Evolutionary conservation across 2,113 vertebrate genomes (phyloP).

Genomic region (Garra rufa): DNA sequence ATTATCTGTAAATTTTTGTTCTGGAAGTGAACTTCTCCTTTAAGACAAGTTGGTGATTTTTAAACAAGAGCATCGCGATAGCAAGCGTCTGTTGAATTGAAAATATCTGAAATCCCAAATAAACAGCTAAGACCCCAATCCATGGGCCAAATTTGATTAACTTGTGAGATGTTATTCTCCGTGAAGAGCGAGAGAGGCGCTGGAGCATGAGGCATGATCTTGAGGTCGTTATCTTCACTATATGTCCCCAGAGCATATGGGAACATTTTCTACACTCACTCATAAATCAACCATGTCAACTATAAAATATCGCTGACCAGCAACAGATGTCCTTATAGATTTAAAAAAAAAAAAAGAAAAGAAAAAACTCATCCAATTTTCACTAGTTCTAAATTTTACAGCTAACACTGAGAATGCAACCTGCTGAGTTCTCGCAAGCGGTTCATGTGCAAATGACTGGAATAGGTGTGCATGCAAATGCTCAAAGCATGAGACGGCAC

Average conservation of each 20-base stretch:
- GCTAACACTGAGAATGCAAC: neutral
- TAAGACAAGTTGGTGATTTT: neutral
- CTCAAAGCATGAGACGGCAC: neutral
- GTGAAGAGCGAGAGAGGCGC: conserved; percentile 47
- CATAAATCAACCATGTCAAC: conserved; percentile 80
- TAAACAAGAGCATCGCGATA: neutral
- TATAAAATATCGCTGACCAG: conserved; percentile 77
- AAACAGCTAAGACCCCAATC: neutral
- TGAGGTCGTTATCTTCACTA: conserved; percentile 75
- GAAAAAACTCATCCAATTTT: neutral
- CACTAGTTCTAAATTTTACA: neutral
- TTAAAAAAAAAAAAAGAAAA: neutral
- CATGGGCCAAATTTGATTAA: neutral
- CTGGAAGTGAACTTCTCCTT: too few relatives aligned
- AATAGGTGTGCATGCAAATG: neutral
- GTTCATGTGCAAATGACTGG: neutral
- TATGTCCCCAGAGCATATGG: conserved; percentile 77
- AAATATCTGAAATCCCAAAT: neutral
- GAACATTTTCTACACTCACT: conserved; percentile 75
- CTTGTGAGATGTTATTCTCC: neutral
- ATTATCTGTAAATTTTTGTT: too few relatives aligned
- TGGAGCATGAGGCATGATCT: conserved; percentile 54
- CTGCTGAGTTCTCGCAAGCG: neutral
- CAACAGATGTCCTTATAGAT: conserved; percentile 75
- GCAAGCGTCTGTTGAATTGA: neutral